phyloP scores from a whole-genome alignment of 1,140 invertebrate species.

The Polypedilum vanderplanki region DNA sequence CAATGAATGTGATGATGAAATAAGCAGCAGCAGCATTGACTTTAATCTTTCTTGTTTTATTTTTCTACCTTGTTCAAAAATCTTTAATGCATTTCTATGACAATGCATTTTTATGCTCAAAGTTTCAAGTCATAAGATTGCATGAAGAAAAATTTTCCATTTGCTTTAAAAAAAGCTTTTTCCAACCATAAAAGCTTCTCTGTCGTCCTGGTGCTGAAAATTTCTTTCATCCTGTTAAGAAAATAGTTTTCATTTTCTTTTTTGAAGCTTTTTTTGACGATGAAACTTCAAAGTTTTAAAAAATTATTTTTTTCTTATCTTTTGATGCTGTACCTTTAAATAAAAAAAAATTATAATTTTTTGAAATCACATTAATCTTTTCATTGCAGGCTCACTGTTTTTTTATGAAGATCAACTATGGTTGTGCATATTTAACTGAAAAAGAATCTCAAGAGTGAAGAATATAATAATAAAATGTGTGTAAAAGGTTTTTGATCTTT shows the following conservation, averaged over 20 bases:
- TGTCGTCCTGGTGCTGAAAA: neutral
- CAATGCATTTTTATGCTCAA: neutral
- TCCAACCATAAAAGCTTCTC: neutral
- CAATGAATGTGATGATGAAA: slow-evolving; percentile 9
- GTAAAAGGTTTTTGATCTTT: slow-evolving; percentile 13
- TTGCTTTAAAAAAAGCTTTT: neutral
- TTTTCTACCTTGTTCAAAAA: neutral
- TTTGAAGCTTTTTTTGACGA: no score
- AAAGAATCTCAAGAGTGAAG: no score
- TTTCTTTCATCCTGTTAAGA: neutral
- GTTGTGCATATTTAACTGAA: no score
- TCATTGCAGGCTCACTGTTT: no score
- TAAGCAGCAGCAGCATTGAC: slow-evolving; percentile 2
- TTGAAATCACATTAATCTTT: no score
- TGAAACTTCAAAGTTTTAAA: no score
- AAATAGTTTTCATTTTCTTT: no score
- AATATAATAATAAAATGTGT: neutral
- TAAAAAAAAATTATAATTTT: no score
- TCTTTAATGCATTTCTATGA: neutral
- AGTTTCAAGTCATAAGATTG: neutral
- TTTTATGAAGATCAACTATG: no score
- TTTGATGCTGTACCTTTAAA: no score
- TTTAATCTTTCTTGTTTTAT: neutral
- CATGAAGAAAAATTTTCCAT: neutral
- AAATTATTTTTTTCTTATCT: no score